Evolutionary conservation across 2,797 vertebrate species (phyloP), one percentile per base, ranked within the genome.

Genomic region (Champsocephalus gunnari): DNA sequence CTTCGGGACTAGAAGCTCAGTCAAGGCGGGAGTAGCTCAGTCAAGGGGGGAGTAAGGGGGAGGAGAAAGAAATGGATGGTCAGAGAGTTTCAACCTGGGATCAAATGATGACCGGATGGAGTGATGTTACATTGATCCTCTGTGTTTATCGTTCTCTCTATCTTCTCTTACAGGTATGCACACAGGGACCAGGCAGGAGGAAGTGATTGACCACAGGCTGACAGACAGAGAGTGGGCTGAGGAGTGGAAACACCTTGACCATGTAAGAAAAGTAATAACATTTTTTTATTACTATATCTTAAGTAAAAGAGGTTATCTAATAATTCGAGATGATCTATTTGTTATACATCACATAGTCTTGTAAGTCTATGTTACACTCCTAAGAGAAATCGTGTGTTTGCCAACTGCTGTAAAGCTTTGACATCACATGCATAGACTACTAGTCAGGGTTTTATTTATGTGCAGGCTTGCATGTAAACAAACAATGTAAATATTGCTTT

Each of bases 191-290:
- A 96, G 97, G 90, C 97, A 97, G 73, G 98, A 99, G 53, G 98
- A 99, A 75, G 95, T 97, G 79, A 97, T 99, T 51, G 98, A 99
- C 91, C 98, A 99, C 90, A 96, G 97, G 87, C 93, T 99, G 90
- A 99, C 98, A 0, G 98, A 99, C 92, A 95, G 98, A 82, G 98
- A 99, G 89, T 99, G 98, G 98, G 98, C 98, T 3, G 98, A 99
- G 21, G 98, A 99, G 88, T 99, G 98, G 98, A 97, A 99, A 91
- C 98, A 99, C 93, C 96, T 99, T 28, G 98, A 99, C 94, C 97
- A 99, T 57, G 98, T 99, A 97, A 98, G 97, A 95, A 96, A 83
- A 93, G 93, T 94, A 94, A 92, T 94, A 95, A 94, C 92, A 93
- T 89, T 95, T 95, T 38, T 91, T 91, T 95, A 94, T 96, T 96